These are phyloP conservation scores for Ichneumoninae sp. DNA, from an alignment of 2,888 invertebrate species.

Conservation along the genomic window DNA sequence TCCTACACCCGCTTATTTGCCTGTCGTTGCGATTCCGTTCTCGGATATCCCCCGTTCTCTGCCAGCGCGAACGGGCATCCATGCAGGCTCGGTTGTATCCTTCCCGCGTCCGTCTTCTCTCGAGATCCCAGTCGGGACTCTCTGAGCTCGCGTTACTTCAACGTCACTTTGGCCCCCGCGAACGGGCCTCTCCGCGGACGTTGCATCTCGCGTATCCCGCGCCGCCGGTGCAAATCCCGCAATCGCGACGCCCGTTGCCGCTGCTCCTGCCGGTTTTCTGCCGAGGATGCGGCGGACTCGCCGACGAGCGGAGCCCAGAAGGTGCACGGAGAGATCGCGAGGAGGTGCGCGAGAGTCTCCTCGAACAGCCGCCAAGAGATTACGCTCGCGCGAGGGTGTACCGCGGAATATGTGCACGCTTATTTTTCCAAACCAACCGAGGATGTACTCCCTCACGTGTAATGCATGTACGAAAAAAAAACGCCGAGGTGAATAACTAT, in stretches of 20 bases:
- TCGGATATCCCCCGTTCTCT: slow-evolving; percentile 46
- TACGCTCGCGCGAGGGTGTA: neutral
- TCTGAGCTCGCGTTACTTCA: slow-evolving; percentile 40
- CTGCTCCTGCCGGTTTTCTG: slow-evolving; percentile 43
- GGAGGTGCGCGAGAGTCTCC: slow-evolving; percentile 15
- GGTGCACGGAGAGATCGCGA: neutral
- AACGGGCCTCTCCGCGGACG: neutral
- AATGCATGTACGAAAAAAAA: neutral
- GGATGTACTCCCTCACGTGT: neutral
- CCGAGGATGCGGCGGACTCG: slow-evolving; percentile 19
- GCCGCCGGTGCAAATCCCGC: slow-evolving; percentile 17
- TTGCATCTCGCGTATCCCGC: slow-evolving; percentile 18
- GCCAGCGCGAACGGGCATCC: slow-evolving; percentile 35
- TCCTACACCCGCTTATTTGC: slow-evolving; percentile 58
- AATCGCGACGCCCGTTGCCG: slow-evolving; percentile 43
- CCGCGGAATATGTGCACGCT: neutral
- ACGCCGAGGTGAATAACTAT: neutral
- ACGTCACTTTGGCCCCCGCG: slow-evolving; percentile 48
- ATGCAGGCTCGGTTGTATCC: slow-evolving; percentile 11
- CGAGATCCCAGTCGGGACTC: slow-evolving; percentile 28
- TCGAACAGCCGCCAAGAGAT: slow-evolving; percentile 1
- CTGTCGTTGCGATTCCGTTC: slow-evolving; percentile 56
- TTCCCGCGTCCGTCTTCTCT: slow-evolving; percentile 13
- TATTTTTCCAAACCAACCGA: neutral
- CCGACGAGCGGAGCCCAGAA: neutral